Percentiles rank a stretch among this genome's conserved stretches.
Conservation (phyloP, 2,888 invertebrate species). For the Macrosiphum euphorbiae region DNA sequence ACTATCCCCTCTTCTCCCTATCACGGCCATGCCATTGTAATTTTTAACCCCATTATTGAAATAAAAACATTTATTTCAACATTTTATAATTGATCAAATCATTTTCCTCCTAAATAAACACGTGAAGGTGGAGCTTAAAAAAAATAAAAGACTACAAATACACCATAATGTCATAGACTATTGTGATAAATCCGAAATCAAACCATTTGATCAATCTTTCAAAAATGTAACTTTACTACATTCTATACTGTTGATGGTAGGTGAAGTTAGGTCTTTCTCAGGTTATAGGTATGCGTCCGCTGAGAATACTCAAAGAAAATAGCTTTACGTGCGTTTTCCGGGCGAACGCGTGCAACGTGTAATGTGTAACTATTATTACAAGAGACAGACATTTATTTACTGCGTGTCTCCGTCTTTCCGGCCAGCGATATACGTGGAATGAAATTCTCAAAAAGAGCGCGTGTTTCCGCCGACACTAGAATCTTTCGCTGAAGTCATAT, state of each 20-base stretch:
- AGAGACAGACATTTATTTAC: background rate
- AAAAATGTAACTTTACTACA: background rate
- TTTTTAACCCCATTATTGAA: background rate
- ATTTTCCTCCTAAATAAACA: no score
- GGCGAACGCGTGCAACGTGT: background rate
- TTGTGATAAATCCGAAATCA: background rate
- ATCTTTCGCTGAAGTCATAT: background rate
- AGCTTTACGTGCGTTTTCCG: background rate
- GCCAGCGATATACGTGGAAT: background rate
- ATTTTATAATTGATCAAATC: no score
- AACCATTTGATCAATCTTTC: background rate
- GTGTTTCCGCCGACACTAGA: background rate
- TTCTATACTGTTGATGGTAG: background rate
- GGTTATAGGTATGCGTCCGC: background rate
- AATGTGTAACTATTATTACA: slow-evolving; percentile 12
- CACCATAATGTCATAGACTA: background rate
- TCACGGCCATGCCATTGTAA: background rate
- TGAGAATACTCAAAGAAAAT: background rate
- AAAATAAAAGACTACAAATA: background rate
- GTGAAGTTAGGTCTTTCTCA: background rate
- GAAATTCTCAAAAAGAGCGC: background rate
- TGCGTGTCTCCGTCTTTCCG: slow-evolving; percentile 9
- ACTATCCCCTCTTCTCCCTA: background rate
- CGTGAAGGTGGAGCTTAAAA: background rate
- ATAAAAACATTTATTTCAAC: background rate